Base-by-base conservation (phyloP, 1,140 invertebrate genomes). In the Zaprionus capensis region DNA sequence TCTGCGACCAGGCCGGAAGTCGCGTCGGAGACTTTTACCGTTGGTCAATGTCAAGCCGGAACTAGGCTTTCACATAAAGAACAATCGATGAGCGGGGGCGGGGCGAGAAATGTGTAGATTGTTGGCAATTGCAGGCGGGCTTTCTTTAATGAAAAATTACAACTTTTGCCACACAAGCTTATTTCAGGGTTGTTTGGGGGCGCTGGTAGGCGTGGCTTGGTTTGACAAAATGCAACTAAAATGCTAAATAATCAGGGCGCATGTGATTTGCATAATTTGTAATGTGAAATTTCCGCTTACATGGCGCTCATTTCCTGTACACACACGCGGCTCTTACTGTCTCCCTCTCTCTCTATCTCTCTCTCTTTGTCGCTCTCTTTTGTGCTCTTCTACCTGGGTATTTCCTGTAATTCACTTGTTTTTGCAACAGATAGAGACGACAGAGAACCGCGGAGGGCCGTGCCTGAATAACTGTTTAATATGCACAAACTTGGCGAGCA, bases 191-290 rank as follows among this genome's bases (percentile, higher is more conserved):
- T 5, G 9, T 24, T 51, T 12, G 2, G 9, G 11, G 46, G 9
- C 20, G 0, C 2, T 73, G 73, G 67, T 70, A 81, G 81, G 41
- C n/a, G 41, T 7, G 41, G 41, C n/a, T 34, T 11, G 0, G 41
- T 46, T 46, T 46, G 41, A 6, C n/a, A 46, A n/a, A 46, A 46
- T 46, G 41, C 41, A 46, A 46, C 41, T 74, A 78, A 83, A 83
- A 83, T 83, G 77, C 71, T 72, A 83, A 83, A 84, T 86, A 84
- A 81, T 84, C 81, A 84, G 80, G 85, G 70, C 82, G 82, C 79
- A 78, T 84, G 82, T 78, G 81, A 84, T 84, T 84, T 84, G 82
- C 81, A 84, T 84, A 84, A 84, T 84, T 84, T 84, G 78, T 84
- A 81, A 84, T 84, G 82, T 78, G 78, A 78, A 84, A 84, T 84